These are phyloP conservation scores for Athripsodes cinereus DNA, from an alignment of 2,888 invertebrate species.

Conservation along the genomic window DNA sequence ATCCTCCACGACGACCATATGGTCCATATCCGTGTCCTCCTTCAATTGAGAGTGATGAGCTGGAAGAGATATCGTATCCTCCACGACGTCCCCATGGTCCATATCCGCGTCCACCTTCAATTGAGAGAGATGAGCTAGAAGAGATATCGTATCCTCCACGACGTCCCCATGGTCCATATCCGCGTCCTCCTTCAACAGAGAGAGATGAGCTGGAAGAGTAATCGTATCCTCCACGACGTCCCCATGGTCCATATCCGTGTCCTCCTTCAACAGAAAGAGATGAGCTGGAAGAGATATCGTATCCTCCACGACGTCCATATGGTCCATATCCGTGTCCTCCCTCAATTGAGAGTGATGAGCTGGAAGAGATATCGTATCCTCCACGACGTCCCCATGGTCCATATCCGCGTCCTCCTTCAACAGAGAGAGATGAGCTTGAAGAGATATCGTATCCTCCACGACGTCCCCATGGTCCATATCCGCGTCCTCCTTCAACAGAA, in stretches of 20 bases:
- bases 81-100: slow-evolving; percentile 3
- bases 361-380: neutral
- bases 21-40: slow-evolving; percentile 1
- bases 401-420: slow-evolving; percentile 4
- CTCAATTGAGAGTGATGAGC: neutral
- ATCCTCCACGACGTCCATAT: neutral
- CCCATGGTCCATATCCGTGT: neutral
- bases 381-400: slow-evolving; percentile 5
- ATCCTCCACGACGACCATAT: neutral
- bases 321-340: neutral
- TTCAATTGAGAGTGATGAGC: slow-evolving; percentile 6
- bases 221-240: neutral
- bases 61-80: neutral
- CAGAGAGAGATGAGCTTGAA: neutral
- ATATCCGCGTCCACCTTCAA: neutral
- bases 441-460: slow-evolving; percentile 4
- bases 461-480: neutral
- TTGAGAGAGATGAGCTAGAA: neutral
- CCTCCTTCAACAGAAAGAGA: neutral
- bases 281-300: neutral
- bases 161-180: neutral
- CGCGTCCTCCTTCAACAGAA: neutral
- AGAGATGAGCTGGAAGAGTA: neutral
- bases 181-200: neutral
- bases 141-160: neutral